These are phyloP conservation scores for Brienomyrus longianalis DNA, from an alignment of 2,113 vertebrate species.

Conservation along the genomic window DNA sequence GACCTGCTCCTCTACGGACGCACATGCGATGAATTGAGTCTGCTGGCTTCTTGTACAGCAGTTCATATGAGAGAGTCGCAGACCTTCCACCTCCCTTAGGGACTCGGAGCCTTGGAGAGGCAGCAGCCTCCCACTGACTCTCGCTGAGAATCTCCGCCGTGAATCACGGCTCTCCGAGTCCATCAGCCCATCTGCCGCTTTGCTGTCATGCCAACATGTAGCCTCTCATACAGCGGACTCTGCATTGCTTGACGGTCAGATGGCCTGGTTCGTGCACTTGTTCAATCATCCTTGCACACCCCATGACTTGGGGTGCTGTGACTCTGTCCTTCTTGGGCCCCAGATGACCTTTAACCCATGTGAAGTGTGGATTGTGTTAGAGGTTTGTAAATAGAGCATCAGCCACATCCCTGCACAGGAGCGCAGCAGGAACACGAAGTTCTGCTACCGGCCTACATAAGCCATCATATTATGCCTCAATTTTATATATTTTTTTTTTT, in stretches of 20 bases:
- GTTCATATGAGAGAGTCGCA: neutral
- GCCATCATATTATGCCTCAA: neutral
- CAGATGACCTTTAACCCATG: neutral
- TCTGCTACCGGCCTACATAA: neutral
- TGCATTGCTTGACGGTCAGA: neutral
- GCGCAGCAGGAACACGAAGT: neutral
- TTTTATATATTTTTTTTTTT: neutral
- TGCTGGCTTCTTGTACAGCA: neutral
- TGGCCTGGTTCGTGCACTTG: neutral
- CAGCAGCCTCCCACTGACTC: neutral
- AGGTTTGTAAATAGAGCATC: neutral
- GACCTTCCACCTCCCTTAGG: neutral
- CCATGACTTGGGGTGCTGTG: neutral
- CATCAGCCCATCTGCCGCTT: neutral
- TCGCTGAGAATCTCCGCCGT: neutral
- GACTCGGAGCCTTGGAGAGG: neutral
- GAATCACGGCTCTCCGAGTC: neutral
- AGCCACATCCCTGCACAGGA: neutral
- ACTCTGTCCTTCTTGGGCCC: neutral
- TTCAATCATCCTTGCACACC: neutral
- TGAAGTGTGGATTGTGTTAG: neutral
- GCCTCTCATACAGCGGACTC: neutral
- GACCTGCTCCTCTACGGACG: conserved; percentile 69
- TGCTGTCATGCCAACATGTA: neutral
- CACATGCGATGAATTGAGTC: conserved; percentile 55